These are phyloP conservation scores for Caenorhabditis parvicauda DNA, from an alignment of 2,888 invertebrate genomes.

Conservation along the genomic window DNA sequence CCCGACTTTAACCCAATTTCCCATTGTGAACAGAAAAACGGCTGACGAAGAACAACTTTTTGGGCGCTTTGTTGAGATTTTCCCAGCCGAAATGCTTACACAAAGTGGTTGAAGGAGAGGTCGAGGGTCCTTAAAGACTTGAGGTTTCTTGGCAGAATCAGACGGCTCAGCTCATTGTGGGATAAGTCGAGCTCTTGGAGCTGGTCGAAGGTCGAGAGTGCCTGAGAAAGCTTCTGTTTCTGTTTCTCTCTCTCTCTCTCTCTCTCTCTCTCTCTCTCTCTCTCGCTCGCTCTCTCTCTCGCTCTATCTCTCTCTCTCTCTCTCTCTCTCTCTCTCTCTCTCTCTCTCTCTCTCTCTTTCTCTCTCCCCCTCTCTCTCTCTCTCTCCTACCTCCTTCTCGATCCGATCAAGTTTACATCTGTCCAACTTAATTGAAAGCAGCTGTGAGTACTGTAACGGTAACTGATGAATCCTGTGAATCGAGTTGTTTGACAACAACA, in stretches of 20 bases:
- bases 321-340: too few relatives aligned
- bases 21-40: too few relatives aligned
- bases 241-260: too few relatives aligned
- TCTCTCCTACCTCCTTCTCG: slow-evolving; percentile 18
- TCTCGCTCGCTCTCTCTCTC: neutral
- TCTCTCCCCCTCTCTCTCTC: neutral
- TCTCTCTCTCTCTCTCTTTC: too few relatives aligned
- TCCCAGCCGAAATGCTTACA: too few relatives aligned
- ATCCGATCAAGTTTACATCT: slow-evolving; percentile 26
- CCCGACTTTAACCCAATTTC: too few relatives aligned
- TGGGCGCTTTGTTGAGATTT: too few relatives aligned
- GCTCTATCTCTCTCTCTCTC: too few relatives aligned
- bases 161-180: slow-evolving; percentile 12
- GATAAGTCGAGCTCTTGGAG: slow-evolving; percentile 25
- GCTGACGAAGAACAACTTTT: too few relatives aligned
- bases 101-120: slow-evolving; percentile 22
- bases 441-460: slow-evolving; percentile 20
- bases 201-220: slow-evolving; percentile 20
- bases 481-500: slow-evolving; percentile 30
- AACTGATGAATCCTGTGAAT: slow-evolving; percentile 16
- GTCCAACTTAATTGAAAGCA: slow-evolving; percentile 30
- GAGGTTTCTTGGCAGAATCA: slow-evolving; percentile 24
- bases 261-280: too few relatives aligned
- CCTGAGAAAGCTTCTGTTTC: neutral
- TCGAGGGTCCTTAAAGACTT: slow-evolving; percentile 20